A percentile compares a stretch with the other conserved stretches of the same genome.
Evolutionary conservation across 2,797 vertebrate species (phyloP).

Genomic region (Hypotaenidia philippensis): DNA sequence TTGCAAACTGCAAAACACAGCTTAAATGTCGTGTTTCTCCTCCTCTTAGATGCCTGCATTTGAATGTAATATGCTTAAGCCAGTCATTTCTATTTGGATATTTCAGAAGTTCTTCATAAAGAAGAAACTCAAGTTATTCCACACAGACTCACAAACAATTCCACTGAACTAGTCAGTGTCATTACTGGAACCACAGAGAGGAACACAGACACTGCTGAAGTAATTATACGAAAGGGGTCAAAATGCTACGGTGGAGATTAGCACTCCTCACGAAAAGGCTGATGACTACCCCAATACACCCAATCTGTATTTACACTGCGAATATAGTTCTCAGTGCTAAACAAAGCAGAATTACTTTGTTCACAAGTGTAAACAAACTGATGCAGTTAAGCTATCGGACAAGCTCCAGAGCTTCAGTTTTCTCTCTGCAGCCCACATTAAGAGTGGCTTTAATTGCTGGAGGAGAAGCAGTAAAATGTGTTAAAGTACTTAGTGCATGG

Average conservation of each 20-base stretch:
- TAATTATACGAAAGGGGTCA: not conserved
- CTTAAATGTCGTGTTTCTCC: not conserved
- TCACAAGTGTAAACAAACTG: conserved; percentile 19
- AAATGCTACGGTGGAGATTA: conserved; percentile 14
- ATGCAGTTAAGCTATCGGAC: conserved; percentile 1
- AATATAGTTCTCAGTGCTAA: not conserved
- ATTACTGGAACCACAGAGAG: not conserved
- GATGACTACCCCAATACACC: not conserved
- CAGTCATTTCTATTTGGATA: not conserved
- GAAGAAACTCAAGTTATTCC: not conserved
- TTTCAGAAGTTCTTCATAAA: not conserved
- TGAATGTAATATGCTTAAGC: not conserved
- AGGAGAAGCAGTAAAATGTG: not conserved
- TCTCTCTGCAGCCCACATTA: not conserved
- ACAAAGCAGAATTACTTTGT: not conserved
- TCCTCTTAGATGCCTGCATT: not conserved
- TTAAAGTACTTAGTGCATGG: not conserved
- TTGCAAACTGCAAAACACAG: not conserved
- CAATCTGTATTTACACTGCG: not conserved
- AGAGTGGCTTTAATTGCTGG: not conserved
- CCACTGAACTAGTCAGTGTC: not conserved
- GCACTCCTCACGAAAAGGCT: not conserved
- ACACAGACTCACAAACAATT: not conserved
- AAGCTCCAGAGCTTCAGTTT: conserved; percentile 7
- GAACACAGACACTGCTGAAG: not conserved